phyloP scores from a whole-genome alignment of 92 coral and sea anemone species.

The Siderastrea radians region DNA sequence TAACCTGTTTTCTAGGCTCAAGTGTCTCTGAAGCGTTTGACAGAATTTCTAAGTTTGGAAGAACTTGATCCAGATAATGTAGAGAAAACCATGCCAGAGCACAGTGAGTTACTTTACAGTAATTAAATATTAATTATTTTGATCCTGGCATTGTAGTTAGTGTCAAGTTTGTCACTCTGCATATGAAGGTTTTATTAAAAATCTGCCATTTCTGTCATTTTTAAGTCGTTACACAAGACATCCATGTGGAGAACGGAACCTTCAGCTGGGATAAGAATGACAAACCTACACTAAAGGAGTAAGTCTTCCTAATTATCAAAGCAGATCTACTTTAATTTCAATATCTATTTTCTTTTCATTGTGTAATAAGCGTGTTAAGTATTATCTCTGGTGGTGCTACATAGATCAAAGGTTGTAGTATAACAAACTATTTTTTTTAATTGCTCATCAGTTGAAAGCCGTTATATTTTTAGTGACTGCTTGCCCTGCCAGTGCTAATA shows the following conservation, averaged over 20 bases:
- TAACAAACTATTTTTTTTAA: too few relatives aligned
- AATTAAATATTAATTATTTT: neutral
- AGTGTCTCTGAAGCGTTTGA: slow-evolving; percentile 82
- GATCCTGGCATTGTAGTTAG: neutral
- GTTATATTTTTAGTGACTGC: neutral
- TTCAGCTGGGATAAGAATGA: slow-evolving; percentile 85
- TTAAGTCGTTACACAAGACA: slow-evolving; percentile 73
- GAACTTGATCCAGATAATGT: slow-evolving; percentile 85
- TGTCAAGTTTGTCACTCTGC: neutral
- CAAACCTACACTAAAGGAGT: slow-evolving; percentile 76
- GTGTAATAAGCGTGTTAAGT: too few relatives aligned
- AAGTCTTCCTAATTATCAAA: slow-evolving; percentile 11
- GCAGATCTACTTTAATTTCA: neutral
- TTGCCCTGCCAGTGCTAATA: too few relatives aligned
- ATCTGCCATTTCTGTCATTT: neutral
- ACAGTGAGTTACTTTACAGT: slow-evolving; percentile 57
- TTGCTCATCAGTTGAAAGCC: neutral
- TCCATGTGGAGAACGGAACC: slow-evolving; percentile 81
- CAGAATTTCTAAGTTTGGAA: slow-evolving; percentile 79
- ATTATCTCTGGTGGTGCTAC: too few relatives aligned
- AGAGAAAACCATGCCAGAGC: slow-evolving; percentile 66
- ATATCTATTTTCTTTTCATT: neutral
- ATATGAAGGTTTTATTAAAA: neutral
- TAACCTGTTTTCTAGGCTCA: slow-evolving; percentile 60
- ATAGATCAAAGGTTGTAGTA: too few relatives aligned